These are phyloP conservation scores for Cenopis cana DNA, from an alignment of 2,888 invertebrate genomes.

Conservation along the genomic window DNA sequence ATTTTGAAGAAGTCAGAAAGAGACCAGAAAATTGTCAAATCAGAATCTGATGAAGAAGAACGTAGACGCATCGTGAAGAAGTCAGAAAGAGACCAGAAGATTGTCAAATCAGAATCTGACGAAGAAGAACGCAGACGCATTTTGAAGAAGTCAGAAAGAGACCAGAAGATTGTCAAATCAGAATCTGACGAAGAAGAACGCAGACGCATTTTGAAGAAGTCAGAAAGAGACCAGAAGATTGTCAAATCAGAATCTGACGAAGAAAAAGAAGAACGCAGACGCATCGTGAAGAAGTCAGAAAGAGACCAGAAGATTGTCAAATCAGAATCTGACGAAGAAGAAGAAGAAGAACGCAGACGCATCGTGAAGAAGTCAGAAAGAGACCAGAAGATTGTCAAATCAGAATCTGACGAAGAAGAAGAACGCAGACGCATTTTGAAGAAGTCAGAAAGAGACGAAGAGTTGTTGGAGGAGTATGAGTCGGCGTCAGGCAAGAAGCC, in stretches of 20 bases:
- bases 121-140: background rate
- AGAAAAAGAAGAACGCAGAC: background rate
- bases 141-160: background rate
- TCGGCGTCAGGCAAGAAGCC: conserved; percentile 18
- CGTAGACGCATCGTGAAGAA: conserved; percentile 7
- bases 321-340: background rate
- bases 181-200: too few relatives aligned
- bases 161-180: too few relatives aligned
- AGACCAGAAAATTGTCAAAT: background rate
- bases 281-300: conserved; percentile 21
- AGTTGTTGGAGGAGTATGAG: background rate
- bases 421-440: too few relatives aligned
- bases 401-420: too few relatives aligned
- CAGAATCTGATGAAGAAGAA: background rate
- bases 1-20: background rate
- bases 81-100: background rate
- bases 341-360: too few relatives aligned
- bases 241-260: background rate
- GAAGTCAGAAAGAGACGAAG: background rate
- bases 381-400: too few relatives aligned
- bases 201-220: conserved; percentile 7
- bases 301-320: too few relatives aligned
- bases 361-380: too few relatives aligned
- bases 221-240: background rate
- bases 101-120: background rate